Evolutionary conservation across 1,140 invertebrate species (phyloP).

Genomic region (Xylocopa sonorina): DNA sequence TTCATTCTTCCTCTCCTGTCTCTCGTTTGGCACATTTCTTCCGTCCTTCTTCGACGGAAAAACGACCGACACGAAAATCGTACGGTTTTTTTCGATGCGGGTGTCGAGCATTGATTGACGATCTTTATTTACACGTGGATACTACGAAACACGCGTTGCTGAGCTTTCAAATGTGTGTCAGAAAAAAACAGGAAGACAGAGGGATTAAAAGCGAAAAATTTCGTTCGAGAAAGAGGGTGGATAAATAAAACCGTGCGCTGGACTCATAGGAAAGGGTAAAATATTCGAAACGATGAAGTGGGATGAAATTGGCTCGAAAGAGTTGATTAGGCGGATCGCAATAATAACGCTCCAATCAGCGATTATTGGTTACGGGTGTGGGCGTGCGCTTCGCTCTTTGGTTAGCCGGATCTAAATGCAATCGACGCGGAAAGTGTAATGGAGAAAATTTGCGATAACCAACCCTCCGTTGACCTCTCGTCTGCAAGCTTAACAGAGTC

Average conservation of each 20-base stretch:
- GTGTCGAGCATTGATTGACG: not conserved
- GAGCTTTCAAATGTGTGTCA: not conserved
- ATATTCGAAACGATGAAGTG: not conserved
- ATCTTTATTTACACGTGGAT: not conserved
- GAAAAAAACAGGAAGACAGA: not conserved
- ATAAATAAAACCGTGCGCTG: not conserved
- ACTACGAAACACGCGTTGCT: not conserved
- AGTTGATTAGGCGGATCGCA: not conserved
- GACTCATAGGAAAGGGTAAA: too few species aligned
- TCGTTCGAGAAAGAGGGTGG: not conserved
- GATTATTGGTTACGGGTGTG: not conserved
- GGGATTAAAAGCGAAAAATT: not conserved
- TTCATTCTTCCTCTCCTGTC: not conserved
- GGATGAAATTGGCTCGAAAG: not conserved
- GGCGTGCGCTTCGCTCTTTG: not conserved
- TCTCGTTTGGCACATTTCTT: not conserved
- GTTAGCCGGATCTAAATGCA: not conserved
- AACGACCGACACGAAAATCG: not conserved
- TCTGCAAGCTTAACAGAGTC: not conserved
- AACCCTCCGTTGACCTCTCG: not conserved
- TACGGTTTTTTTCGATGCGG: not conserved
- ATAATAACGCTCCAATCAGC: not conserved
- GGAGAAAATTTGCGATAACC: constrained; percentile 10
- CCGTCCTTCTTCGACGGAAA: not conserved
- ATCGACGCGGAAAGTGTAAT: not conserved